phyloP scores from a whole-genome alignment of 2,888 invertebrate genomes.

The Smittia sp. region DNA sequence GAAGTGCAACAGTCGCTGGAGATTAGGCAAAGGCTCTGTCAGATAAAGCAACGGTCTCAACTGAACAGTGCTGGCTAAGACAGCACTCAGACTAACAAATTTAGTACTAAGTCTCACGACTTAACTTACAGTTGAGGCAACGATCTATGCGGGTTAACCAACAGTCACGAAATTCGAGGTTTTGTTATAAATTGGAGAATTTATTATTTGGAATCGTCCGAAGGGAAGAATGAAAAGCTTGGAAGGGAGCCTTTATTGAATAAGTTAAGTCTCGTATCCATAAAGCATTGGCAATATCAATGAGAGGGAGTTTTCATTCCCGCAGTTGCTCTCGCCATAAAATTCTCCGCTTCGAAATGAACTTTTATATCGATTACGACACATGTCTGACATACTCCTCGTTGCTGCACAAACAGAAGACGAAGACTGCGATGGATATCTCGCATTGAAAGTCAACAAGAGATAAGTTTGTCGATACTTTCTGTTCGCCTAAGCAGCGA shows the following conservation, averaged over 20 bases:
- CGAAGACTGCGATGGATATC: background rate
- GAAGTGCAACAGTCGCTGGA: too few species aligned
- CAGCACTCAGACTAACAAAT: too few species aligned
- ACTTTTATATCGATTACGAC: slow-evolving; percentile 37
- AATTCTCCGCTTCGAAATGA: background rate
- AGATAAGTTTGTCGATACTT: background rate
- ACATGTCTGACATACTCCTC: slow-evolving; percentile 27
- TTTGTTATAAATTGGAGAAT: too few species aligned
- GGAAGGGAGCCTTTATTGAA: background rate
- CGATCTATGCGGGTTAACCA: too few species aligned
- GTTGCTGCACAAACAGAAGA: background rate
- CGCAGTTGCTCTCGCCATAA: slow-evolving; percentile 7
- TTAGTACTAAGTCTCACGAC: too few species aligned
- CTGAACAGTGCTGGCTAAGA: too few species aligned
- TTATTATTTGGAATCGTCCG: too few species aligned
- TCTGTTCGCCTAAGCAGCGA: background rate
- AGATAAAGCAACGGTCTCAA: too few species aligned
- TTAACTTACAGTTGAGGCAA: too few species aligned
- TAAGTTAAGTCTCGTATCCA: background rate
- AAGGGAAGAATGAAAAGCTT: too few species aligned
- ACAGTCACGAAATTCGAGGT: too few species aligned
- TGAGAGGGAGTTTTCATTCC: background rate
- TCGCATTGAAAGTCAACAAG: slow-evolving; percentile 31
- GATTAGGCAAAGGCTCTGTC: too few species aligned
- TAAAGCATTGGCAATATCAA: background rate